Evolutionary conservation across 2,113 vertebrate genomes (phyloP), one percentile per base, ranked within the genome.

Genomic region (Vimba vimba): DNA sequence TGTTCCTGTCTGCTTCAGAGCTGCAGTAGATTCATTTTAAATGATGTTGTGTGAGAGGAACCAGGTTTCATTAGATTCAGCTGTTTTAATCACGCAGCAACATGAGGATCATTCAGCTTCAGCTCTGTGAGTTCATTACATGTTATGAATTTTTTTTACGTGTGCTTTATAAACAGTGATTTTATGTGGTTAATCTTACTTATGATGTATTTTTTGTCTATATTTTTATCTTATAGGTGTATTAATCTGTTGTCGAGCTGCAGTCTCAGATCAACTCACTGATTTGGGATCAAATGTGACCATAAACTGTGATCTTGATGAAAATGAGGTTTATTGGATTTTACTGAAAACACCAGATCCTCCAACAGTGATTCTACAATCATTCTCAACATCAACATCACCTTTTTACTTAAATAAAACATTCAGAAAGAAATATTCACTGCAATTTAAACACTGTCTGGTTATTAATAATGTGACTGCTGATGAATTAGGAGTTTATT

Each of bases 281-380:
- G 50, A 33, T 33, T 6, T 39, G 76, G 76, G 76, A 79, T 57
- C 55, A 23, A 39, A 79, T 59, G 76, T 79, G 76, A 13, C 17
- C 21, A 79, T 79, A 59, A 79, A 79, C 52, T 79, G 76, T 79
- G 76, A 79, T 79, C 50, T 79, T 30, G 76, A 79, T 33, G 76
- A 59, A 76, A 47, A 47, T 59, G 76, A 59, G 27, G 36, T 80
- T 80, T 80, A 80, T 47, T 80, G 55, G 55, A 57, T 57, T 57
- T 57, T 57, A 45, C 64, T 66, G 27, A 57, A 23, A 57, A 57
- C 19, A 57, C 55, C 55, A 23, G 19, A 57, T 23, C 55, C 55
- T 57, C 55, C 55, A 57, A 23, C 19, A 57, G 55, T 57, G 19
- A 57, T 57, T 57, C 55, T 57, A 57, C 19, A 7, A 0, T 8